phyloP scores from a whole-genome alignment of 2,797 vertebrate genomes.

The Lacerta viridis region DNA sequence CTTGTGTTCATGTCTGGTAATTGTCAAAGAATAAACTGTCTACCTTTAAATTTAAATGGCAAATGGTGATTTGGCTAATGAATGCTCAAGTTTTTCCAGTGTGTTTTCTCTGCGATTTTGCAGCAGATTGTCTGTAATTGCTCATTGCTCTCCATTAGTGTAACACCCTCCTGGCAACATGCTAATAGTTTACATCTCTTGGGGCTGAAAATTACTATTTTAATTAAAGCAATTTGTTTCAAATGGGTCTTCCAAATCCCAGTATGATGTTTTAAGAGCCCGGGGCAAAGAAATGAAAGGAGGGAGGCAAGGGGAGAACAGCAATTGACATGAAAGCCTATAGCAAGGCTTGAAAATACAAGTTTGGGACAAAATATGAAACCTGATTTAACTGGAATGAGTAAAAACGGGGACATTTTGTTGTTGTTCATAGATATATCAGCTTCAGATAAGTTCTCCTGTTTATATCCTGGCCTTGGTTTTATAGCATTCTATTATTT shows the following conservation, averaged over 20 bases:
- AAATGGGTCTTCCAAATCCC: constrained; percentile 66
- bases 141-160: constrained; percentile 70
- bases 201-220: constrained; percentile 72
- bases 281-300: constrained; percentile 43
- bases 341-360: not conserved
- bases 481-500: constrained; percentile 14
- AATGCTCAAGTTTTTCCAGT: constrained; percentile 32
- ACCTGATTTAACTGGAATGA: not conserved
- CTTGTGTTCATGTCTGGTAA: constrained; percentile 35
- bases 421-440: not conserved
- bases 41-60: not conserved
- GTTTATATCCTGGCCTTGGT: constrained; percentile 3
- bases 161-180: constrained; percentile 70
- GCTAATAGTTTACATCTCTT: constrained; percentile 74
- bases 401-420: not conserved
- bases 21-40: not conserved
- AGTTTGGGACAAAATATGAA: accelerated
- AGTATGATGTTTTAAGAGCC: constrained; percentile 51
- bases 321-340: constrained; percentile 39
- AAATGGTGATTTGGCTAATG: constrained; percentile 35
- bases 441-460: not conserved
- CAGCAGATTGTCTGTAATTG: constrained; percentile 68
- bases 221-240: constrained; percentile 80
- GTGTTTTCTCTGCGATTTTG: constrained; percentile 14
- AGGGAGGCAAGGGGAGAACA: not conserved